These are phyloP conservation scores for Sepioteuthis lessoniana DNA, from an alignment of 2,888 invertebrate genomes.

Conservation along the genomic window DNA sequence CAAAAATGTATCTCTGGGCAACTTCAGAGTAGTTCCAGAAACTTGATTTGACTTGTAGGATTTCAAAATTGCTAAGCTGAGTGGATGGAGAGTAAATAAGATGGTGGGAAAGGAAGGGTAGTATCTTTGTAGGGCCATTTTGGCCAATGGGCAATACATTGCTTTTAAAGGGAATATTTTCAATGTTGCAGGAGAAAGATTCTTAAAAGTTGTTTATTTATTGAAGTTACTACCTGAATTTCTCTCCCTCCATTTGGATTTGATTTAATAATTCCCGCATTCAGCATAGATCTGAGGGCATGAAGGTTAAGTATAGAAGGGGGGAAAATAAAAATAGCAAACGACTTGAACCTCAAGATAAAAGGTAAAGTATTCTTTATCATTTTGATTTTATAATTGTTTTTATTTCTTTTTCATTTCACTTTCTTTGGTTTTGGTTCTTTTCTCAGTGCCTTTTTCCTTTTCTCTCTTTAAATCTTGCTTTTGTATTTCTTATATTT, in stretches of 20 bases:
- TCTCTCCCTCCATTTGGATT: background rate
- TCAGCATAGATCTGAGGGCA: background rate
- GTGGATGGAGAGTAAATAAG: background rate
- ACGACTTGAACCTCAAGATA: background rate
- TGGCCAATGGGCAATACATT: conserved; percentile 4
- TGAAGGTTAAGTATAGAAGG: background rate
- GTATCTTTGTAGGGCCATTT: background rate
- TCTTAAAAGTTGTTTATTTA: background rate
- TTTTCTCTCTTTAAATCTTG: background rate
- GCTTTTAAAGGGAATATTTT: background rate
- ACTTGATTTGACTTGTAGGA: background rate
- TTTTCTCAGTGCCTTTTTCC: background rate
- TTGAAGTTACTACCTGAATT: background rate
- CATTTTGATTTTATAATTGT: no score
- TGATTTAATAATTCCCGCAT: background rate
- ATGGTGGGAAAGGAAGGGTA: background rate
- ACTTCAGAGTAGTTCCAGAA: background rate
- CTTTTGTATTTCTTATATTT: no score
- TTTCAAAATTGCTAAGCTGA: background rate
- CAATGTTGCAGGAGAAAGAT: background rate
- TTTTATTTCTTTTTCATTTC: background rate
- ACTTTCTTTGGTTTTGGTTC: no score
- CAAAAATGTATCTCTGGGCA: background rate
- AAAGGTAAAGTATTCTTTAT: background rate
- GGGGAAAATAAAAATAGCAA: background rate